phyloP scores from a whole-genome alignment of 2,113 vertebrate species.

The Glaucidium brasilianum region DNA sequence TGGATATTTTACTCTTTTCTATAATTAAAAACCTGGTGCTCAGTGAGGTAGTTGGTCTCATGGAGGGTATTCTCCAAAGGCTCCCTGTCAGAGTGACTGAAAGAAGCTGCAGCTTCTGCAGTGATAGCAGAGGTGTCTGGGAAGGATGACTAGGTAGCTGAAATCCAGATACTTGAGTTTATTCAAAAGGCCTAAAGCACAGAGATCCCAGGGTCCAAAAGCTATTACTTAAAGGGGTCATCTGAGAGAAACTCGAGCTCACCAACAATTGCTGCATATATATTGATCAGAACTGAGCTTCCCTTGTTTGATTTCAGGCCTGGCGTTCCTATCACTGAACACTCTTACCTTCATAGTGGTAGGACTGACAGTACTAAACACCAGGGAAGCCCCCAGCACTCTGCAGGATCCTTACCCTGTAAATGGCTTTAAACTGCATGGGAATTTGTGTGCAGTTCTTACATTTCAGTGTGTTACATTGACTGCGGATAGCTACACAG shows the following conservation, averaged over 20 bases:
- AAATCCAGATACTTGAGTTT: neutral
- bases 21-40: neutral
- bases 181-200: neutral
- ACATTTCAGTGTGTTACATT: neutral
- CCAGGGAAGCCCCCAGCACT: neutral
- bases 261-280: accelerated
- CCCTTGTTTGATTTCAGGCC: neutral
- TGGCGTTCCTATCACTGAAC: neutral
- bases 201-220: neutral
- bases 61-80: neutral
- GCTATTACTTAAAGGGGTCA: neutral
- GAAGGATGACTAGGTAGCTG: neutral
- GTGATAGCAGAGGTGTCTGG: neutral
- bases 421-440: neutral
- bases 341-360: neutral
- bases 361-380: neutral
- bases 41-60: neutral
- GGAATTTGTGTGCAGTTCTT: neutral
- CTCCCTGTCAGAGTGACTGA: accelerated
- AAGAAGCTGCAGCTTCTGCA: neutral
- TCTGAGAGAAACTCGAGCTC: neutral
- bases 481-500: neutral
- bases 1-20: neutral
- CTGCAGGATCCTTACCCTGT: neutral
- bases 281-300: neutral